phyloP scores from a whole-genome alignment of 2,888 invertebrate genomes.

The Diadegma fenestrale region DNA sequence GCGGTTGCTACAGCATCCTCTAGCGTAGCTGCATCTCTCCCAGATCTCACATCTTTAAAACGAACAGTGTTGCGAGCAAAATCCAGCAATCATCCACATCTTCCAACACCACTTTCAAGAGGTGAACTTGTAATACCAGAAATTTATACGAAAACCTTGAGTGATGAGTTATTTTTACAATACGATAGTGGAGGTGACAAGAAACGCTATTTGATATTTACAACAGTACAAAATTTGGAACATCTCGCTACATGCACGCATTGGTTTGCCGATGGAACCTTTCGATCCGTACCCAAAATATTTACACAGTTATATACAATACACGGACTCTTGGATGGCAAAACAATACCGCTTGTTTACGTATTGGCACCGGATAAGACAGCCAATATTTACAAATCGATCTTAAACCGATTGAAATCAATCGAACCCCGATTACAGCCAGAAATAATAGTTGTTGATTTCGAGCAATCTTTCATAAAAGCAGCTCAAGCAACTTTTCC shows the following conservation, averaged over 20 bases:
- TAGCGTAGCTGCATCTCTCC: background rate
- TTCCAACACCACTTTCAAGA: slow-evolving; percentile 27
- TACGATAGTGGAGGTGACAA: slow-evolving; percentile 35
- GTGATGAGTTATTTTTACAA: slow-evolving; percentile 15
- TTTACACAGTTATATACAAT: slow-evolving; percentile 40
- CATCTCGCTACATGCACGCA: slow-evolving; percentile 22
- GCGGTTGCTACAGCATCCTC: background rate
- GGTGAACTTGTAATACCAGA: slow-evolving; percentile 26
- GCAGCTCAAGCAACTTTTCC: slow-evolving; percentile 1
- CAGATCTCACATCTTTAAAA: background rate
- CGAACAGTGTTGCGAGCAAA: slow-evolving; percentile 12
- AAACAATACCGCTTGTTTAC: slow-evolving; percentile 28
- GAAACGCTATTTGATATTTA: slow-evolving; percentile 41
- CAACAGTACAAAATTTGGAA: slow-evolving; percentile 43
- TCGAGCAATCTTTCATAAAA: slow-evolving; percentile 34
- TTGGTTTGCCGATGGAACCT: slow-evolving; percentile 48
- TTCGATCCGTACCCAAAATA: slow-evolving; percentile 14
- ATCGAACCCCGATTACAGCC: slow-evolving; percentile 16
- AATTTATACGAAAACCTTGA: slow-evolving; percentile 27
- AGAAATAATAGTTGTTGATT: slow-evolving; percentile 31
- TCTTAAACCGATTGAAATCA: slow-evolving; percentile 4
- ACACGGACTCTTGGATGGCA: slow-evolving; percentile 9
- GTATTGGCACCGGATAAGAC: slow-evolving; percentile 26
- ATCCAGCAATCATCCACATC: slow-evolving; percentile 4
- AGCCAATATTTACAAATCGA: background rate